Evolutionary conservation across 2,797 vertebrate species (phyloP).

Genomic region (Apogon talboti): DNA sequence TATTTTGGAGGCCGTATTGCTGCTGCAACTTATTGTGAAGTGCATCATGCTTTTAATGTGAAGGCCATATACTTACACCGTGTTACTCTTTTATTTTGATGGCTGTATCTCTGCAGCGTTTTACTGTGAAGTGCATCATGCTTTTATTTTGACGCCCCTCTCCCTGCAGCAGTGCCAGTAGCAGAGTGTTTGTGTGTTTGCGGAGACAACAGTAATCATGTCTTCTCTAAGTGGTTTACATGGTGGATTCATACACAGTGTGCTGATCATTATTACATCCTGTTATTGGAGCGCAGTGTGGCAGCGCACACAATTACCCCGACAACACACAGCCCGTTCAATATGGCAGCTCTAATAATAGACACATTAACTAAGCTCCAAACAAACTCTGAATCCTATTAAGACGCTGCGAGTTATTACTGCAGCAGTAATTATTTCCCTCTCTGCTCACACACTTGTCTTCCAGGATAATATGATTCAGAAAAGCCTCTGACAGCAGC

Average conservation of each 20-base stretch:
- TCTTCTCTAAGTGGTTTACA: constrained; percentile 47
- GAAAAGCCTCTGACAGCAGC: constrained; percentile 65
- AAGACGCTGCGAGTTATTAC: constrained; percentile 50
- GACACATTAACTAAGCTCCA: constrained; percentile 54
- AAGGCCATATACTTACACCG: too few species aligned
- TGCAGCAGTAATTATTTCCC: constrained; percentile 56
- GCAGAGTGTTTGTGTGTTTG: constrained; percentile 1
- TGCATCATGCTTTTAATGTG: too few species aligned
- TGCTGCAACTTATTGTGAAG: too few species aligned
- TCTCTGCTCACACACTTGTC: constrained; percentile 62
- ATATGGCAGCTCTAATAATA: constrained; percentile 61
- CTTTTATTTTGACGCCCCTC: too few species aligned
- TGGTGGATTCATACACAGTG: constrained; percentile 16
- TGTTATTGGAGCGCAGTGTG: constrained; percentile 41
- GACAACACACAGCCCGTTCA: constrained; percentile 33
- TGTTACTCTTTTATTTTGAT: too few species aligned
- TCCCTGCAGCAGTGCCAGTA: background rate
- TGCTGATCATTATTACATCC: constrained; percentile 44
- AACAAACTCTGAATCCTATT: constrained; percentile 60
- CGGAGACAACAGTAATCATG: constrained; percentile 23
- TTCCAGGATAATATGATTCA: constrained; percentile 61
- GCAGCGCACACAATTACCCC: constrained; percentile 45
- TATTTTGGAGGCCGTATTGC: too few species aligned
- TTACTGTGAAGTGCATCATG: too few species aligned
- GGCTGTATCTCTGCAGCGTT: too few species aligned